phyloP scores from a whole-genome alignment of 1,140 invertebrate genomes.

The Chironomus striatipennis region DNA sequence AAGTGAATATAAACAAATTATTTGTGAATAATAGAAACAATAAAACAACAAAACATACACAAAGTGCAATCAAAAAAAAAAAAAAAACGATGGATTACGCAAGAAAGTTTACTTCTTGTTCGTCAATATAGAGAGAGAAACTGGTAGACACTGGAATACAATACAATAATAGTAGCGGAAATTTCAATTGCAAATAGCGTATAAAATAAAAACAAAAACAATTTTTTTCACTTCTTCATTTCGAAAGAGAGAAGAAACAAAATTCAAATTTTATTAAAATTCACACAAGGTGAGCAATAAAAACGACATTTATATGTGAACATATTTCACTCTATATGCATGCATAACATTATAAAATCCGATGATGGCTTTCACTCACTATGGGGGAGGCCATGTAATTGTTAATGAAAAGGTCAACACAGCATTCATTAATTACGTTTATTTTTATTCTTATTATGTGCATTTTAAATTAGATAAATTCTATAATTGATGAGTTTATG shows the following conservation, averaged over 20 bases:
- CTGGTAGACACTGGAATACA: background rate
- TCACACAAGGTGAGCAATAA: background rate
- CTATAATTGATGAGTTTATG: too few species aligned
- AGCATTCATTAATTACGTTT: too few species aligned
- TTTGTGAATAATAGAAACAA: background rate
- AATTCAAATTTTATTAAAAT: background rate
- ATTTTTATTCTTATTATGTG: too few species aligned
- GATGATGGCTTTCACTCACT: too few species aligned
- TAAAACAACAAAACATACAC: background rate
- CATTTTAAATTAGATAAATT: too few species aligned
- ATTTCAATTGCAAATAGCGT: background rate
- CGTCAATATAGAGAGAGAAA: too few species aligned
- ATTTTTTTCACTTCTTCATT: background rate
- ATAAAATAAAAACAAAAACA: background rate
- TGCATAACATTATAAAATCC: too few species aligned
- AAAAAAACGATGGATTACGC: background rate
- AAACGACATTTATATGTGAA: too few species aligned
- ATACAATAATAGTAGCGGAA: background rate
- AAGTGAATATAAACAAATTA: background rate
- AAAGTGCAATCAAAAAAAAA: slow-evolving; percentile 1
- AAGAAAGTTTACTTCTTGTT: background rate
- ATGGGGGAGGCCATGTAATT: too few species aligned
- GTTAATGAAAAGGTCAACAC: too few species aligned
- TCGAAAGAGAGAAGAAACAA: background rate
- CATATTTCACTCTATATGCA: too few species aligned